Conservation (phyloP, 1,140 invertebrate species). For the Subanguina moxae region DNA sequence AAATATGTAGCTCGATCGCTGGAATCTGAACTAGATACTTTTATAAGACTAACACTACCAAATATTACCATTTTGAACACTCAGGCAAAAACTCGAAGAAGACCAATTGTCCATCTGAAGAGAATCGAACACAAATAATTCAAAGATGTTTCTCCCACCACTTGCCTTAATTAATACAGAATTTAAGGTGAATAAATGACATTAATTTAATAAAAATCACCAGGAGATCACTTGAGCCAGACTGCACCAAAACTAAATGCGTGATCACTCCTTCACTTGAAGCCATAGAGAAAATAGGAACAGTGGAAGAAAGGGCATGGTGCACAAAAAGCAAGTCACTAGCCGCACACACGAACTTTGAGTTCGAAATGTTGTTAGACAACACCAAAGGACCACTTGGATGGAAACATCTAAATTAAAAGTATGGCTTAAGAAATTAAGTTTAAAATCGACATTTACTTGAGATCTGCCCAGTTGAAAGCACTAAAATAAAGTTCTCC, state of each 20-base stretch:
- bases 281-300: background rate
- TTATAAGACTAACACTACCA: background rate
- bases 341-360: slow-evolving; percentile 12
- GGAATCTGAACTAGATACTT: background rate
- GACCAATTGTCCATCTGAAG: background rate
- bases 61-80: background rate
- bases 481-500: slow-evolving; percentile 6
- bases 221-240: background rate
- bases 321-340: slow-evolving; percentile 4
- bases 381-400: background rate
- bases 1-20: slow-evolving; percentile 7
- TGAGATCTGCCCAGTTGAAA: background rate
- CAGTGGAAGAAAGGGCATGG: background rate
- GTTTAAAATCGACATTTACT: background rate
- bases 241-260: slow-evolving; percentile 4
- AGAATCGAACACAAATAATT: slow-evolving; percentile 1
- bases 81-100: background rate
- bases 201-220: background rate
- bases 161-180: background rate
- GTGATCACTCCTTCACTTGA: background rate
- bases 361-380: background rate
- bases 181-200: background rate
- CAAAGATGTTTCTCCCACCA: background rate
- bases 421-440: background rate
- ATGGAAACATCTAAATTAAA: background rate